These are phyloP conservation scores for Lethrus apterus DNA, from an alignment of 1,140 invertebrate genomes.

Conservation along the genomic window DNA sequence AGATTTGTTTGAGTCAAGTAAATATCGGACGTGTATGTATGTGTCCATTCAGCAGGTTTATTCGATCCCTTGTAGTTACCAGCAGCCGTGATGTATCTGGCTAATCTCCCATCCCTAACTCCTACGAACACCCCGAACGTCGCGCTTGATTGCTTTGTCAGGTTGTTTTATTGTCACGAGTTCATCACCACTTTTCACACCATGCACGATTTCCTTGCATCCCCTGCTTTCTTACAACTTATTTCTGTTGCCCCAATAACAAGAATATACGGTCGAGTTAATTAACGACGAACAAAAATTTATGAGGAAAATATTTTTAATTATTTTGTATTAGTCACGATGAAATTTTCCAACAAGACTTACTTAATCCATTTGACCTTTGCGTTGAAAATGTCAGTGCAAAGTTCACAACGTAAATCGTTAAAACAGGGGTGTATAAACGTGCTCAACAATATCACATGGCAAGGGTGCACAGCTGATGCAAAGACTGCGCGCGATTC, in stretches of 20 bases:
- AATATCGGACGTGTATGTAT: too few relatives aligned
- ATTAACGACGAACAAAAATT: too few relatives aligned
- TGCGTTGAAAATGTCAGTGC: slow-evolving; percentile 12
- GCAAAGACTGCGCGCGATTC: slow-evolving; percentile 17
- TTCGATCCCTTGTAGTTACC: slow-evolving; percentile 1
- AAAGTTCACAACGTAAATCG: slow-evolving; percentile 11
- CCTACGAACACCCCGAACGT: slow-evolving; percentile 20
- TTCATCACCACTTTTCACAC: slow-evolving; percentile 24
- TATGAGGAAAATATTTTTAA: neutral
- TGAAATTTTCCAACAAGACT: neutral
- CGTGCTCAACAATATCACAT: neutral
- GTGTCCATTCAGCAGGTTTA: neutral
- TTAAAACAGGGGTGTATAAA: slow-evolving; percentile 7
- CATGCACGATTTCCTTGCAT: slow-evolving; percentile 2
- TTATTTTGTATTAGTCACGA: neutral
- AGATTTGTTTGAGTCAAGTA: too few relatives aligned
- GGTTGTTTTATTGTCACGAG: slow-evolving; percentile 34
- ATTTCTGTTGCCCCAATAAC: neutral
- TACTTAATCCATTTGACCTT: slow-evolving; percentile 7
- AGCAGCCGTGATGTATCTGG: slow-evolving; percentile 32
- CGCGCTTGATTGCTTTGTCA: slow-evolving; percentile 34
- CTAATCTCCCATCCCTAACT: slow-evolving; percentile 29
- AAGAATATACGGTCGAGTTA: too few relatives aligned
- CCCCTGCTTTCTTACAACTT: neutral
- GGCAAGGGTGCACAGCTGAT: slow-evolving; percentile 14